A percentile compares a stretch with the other conserved stretches of the same genome.
Evolutionary conservation across 2,888 invertebrate species (phyloP).

Genomic region (Plemyria rubiginata): DNA sequence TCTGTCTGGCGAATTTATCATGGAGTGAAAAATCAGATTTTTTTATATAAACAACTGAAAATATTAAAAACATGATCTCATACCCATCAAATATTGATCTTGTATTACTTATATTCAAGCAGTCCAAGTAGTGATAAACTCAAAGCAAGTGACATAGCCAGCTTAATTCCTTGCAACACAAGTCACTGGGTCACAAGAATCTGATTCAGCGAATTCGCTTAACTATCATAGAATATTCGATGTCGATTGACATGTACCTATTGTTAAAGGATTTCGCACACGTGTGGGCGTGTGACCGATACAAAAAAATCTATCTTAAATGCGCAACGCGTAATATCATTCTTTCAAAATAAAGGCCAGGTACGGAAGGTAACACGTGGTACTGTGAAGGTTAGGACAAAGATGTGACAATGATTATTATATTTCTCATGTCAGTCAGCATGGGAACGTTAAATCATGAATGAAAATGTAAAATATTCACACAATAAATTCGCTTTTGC

Average conservation of each 20-base stretch:
- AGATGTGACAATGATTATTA: conserved; percentile 34
- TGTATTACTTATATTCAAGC: not conserved
- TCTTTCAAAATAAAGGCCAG: conserved; percentile 48
- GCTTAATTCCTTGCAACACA: conserved; percentile 55
- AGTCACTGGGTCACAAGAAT: conserved; percentile 71
- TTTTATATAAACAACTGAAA: no score
- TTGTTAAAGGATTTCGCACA: conserved; percentile 62
- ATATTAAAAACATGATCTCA: no score
- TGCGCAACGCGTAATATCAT: conserved; percentile 63
- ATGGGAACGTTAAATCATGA: conserved; percentile 51
- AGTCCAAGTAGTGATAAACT: not conserved
- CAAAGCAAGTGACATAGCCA: conserved; percentile 8
- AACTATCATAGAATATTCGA: conserved; percentile 41
- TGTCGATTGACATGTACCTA: conserved; percentile 40
- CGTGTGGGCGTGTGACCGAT: conserved; percentile 73
- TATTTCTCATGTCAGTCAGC: conserved; percentile 61
- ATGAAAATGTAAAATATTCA: conserved; percentile 28
- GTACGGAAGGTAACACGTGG: conserved; percentile 40
- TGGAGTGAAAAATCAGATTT: no score
- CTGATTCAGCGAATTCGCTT: conserved; percentile 37
- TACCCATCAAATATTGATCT: not conserved
- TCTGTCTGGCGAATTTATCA: no score
- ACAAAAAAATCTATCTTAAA: conserved; percentile 51
- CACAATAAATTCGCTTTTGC: not conserved
- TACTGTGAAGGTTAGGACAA: conserved; percentile 54